Evolutionary conservation across 2,113 vertebrate genomes (phyloP), one percentile per base, ranked within the genome.

Genomic region (Telmatochromis sp.): DNA sequence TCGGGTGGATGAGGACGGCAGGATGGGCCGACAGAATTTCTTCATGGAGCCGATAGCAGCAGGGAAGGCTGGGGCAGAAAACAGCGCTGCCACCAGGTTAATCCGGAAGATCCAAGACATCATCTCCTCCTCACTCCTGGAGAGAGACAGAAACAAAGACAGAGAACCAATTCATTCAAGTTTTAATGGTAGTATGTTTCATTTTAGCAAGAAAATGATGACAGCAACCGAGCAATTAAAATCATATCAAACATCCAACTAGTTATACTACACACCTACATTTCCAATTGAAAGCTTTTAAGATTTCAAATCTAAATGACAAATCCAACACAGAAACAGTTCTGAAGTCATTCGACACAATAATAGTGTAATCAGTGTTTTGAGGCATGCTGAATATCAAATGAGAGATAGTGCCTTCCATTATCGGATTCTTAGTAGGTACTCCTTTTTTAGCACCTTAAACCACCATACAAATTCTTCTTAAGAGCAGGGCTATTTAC

Each of bases 11-110:
- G 97, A 98, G 0, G 97, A 97, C 9, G 97, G 98, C 87, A 99
- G 94, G 54, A 99, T 97, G 0, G 98, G 98, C 60, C 98, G 97
- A 82, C 97, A 98, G 95, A 99, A 99, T 93, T 99, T 99, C 96
- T 99, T 98, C 98, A 99, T 98, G 88, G 98, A 99, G 88, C 98
- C 98, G 28, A 99, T 99, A 5, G 98, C 98, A 15, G 98, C 98
- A 8, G 98, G 98, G 91, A 99, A 99, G 71, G 98, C 98, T 0
- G 98, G 98, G 47, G 98, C 98, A 1, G 98, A 99, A 94, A 99
- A 99, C 87, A 99, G 97, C 58, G 98, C 98, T 3, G 98, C 98
- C 79, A 99, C 98, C 4, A 99, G 95, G 94, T 99, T 99, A 95
- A 99, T 98, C 87, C 98, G 91, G 86, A 99, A 97, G 90, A 99